Conservation (phyloP, 2,888 invertebrate genomes). For the Polyommatus iphigenia region DNA sequence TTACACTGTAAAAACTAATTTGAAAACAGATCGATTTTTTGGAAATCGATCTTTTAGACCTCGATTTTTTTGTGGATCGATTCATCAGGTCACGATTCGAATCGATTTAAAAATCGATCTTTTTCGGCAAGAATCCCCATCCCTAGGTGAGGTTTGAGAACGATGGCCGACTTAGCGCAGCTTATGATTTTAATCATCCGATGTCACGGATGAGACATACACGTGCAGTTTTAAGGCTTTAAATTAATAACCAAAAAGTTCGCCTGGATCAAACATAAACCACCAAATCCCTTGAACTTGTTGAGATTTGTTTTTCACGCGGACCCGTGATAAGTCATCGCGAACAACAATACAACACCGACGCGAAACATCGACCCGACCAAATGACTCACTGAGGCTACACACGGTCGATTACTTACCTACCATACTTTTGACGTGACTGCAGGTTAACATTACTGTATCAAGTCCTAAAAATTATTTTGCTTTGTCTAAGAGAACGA, state of each 20-base stretch:
- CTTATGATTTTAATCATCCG: not conserved
- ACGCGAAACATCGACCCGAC: constrained; percentile 10
- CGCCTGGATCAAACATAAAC: not conserved
- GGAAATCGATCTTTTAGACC: no score
- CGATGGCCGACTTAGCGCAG: not conserved
- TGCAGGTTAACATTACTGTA: not conserved
- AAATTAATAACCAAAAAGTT: not conserved
- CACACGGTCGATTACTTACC: not conserved
- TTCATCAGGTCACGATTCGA: no score
- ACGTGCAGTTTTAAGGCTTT: not conserved
- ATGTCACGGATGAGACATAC: no score
- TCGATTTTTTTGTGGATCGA: no score
- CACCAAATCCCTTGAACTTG: not conserved
- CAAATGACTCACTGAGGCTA: constrained; percentile 3
- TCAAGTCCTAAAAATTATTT: not conserved
- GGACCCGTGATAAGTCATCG: constrained; percentile 9
- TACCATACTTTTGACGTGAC: not conserved
- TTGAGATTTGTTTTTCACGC: not conserved
- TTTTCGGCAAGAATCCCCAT: no score
- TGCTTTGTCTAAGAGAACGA: no score
- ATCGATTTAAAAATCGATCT: no score
- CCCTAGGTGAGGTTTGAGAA: no score
- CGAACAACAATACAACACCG: constrained; percentile 9
- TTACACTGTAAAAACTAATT: no score
- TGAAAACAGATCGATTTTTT: no score